Percentiles rank a stretch among this genome's conserved stretches.
Conservation (phyloP, 2,113 vertebrate genomes). For the Piprites chloris region DNA sequence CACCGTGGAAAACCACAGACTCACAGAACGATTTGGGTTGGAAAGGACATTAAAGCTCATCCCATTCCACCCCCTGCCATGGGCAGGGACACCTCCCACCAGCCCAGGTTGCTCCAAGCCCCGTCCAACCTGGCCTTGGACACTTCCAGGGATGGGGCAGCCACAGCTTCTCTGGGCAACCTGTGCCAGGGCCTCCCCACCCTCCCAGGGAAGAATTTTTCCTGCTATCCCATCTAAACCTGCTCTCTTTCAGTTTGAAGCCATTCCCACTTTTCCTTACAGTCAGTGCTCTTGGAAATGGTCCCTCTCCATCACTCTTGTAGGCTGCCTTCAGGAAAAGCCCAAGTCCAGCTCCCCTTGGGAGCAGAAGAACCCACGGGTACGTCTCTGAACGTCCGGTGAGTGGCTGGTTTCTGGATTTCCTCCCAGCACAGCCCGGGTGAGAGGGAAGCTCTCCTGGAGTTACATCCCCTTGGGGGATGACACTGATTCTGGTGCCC, state of each 20-base stretch:
- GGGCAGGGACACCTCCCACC: too few species aligned
- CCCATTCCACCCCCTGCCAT: background rate
- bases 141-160: background rate
- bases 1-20: background rate
- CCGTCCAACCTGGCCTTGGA: background rate
- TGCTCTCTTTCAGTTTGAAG: background rate
- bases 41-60: background rate
- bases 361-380: rapidly evolving
- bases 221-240: background rate
- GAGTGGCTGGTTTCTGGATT: background rate
- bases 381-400: background rate
- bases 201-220: rapidly evolving
- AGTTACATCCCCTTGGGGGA: background rate
- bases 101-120: background rate
- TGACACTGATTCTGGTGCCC: background rate
- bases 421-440: background rate
- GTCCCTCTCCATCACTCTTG: background rate
- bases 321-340: background rate
- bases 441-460: background rate
- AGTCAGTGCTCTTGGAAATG: background rate
- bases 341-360: background rate
- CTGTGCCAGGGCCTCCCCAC: background rate
- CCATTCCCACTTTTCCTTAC: background rate
- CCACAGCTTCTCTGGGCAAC: background rate
- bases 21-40: background rate